A percentile compares a stretch with the other conserved stretches of the same genome.
These are phyloP conservation scores for Drosophila varians DNA, from an alignment of 1,140 invertebrate genomes.

Conservation along the genomic window DNA sequence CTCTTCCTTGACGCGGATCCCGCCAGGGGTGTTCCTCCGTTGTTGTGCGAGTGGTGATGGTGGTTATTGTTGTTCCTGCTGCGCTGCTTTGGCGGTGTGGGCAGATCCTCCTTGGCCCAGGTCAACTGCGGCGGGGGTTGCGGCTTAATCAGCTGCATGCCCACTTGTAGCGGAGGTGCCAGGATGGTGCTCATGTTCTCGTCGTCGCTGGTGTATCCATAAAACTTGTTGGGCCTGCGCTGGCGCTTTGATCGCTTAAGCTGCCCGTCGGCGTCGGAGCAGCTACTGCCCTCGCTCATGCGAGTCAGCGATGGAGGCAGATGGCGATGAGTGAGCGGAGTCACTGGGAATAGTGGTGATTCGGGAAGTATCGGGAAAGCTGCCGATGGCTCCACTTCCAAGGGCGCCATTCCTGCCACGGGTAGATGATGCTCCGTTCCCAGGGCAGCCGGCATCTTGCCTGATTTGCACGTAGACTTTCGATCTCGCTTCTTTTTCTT, in stretches of 20 bases:
- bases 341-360: conserved; percentile 16
- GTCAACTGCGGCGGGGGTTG: conserved; percentile 86
- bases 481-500: conserved; percentile 88
- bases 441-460: conserved; percentile 31
- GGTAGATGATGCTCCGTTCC: neutral
- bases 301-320: conserved; percentile 30
- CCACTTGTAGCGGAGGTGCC: conserved; percentile 65
- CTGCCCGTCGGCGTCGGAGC: conserved; percentile 85
- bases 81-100: conserved; percentile 74
- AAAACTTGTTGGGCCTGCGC: conserved; percentile 92
- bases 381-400: conserved; percentile 6
- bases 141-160: conserved; percentile 85
- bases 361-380: conserved; percentile 4
- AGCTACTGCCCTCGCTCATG: conserved; percentile 80
- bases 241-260: conserved; percentile 89
- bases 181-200: conserved; percentile 84
- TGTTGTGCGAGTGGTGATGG: conserved; percentile 42
- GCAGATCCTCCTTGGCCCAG: conserved; percentile 88
- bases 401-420: neutral
- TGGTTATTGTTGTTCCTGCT: conserved; percentile 51
- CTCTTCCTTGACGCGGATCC: conserved; percentile 29
- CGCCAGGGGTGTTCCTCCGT: conserved; percentile 21
- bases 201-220: conserved; percentile 93
- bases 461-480: conserved; percentile 81
- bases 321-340: conserved; percentile 57